Percentiles rank a stretch among this genome's conserved stretches.
These are phyloP conservation scores for Gymnocephalus cernua DNA, from an alignment of 2,113 vertebrate genomes.

Conservation along the genomic window DNA sequence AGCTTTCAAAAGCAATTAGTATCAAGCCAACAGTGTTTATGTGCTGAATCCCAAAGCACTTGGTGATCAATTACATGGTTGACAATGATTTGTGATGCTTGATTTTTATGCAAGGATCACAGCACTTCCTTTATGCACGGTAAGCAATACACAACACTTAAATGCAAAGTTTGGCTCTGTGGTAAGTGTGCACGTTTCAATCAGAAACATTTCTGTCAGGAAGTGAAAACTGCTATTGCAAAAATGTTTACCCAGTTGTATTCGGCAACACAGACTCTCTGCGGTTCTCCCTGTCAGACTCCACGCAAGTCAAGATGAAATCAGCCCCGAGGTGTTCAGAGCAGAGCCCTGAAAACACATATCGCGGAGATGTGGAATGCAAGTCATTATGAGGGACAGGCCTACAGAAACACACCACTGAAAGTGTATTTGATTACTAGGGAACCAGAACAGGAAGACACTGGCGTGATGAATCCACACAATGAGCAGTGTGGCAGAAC, in stretches of 20 bases:
- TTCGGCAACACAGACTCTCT: constrained; percentile 3
- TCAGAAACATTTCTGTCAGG: constrained; percentile 17
- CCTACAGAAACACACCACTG: constrained; percentile 15
- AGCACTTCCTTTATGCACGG: constrained; percentile 39
- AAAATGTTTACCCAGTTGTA: constrained; percentile 44
- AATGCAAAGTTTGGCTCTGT: constrained; percentile 24
- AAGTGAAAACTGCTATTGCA: constrained; percentile 12
- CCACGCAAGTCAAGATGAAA: constrained; percentile 18
- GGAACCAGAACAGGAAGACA: constrained; percentile 28
- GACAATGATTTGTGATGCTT: constrained; percentile 65
- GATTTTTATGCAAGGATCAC: constrained; percentile 53
- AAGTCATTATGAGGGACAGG: constrained; percentile 17
- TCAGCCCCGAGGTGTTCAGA: not conserved
- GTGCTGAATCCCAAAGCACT: constrained; percentile 52
- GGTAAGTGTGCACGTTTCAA: constrained; percentile 20
- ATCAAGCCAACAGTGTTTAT: constrained; percentile 62
- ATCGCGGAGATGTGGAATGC: not conserved
- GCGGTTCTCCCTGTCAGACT: not conserved
- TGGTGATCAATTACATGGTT: constrained; percentile 55
- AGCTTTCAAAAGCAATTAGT: constrained; percentile 69
- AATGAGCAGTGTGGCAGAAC: constrained; percentile 35
- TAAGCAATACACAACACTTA: constrained; percentile 10
- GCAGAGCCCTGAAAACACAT: constrained; percentile 16
- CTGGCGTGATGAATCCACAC: not conserved
- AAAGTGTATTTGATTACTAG: constrained; percentile 14